These are phyloP conservation scores for Lagopus leucura DNA, from an alignment of 2,113 vertebrate species.

Conservation along the genomic window DNA sequence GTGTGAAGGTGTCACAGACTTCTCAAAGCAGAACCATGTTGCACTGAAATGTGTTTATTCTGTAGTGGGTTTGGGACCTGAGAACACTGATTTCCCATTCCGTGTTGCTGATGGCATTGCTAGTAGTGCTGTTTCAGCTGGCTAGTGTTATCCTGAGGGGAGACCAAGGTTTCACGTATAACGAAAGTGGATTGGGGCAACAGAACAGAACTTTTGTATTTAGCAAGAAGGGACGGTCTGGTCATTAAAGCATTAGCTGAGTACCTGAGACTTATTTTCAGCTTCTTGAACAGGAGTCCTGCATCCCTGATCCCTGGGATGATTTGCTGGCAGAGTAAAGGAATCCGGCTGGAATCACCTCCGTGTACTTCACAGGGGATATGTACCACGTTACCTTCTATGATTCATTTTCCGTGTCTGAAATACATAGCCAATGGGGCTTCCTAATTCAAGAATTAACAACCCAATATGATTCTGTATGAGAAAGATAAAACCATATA, in stretches of 20 bases:
- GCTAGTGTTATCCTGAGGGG: background rate
- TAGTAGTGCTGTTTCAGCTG: background rate
- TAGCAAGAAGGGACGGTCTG: background rate
- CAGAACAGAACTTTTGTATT: background rate
- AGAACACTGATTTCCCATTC: background rate
- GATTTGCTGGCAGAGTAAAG: background rate
- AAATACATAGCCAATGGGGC: background rate
- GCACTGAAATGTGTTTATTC: background rate
- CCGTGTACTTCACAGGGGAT: background rate
- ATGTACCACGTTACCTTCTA: background rate
- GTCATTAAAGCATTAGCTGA: background rate
- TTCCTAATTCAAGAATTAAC: background rate
- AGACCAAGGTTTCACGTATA: fast-evolving
- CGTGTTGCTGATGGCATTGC: background rate
- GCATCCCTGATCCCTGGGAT: fast-evolving
- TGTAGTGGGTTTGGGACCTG: background rate
- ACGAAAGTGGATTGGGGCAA: background rate
- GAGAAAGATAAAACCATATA: background rate
- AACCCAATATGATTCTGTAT: background rate
- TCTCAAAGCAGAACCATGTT: background rate
- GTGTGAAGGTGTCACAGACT: background rate
- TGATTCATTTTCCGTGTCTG: background rate
- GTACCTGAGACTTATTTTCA: background rate
- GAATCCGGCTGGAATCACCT: conserved; percentile 5
- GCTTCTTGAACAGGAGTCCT: background rate